Evolutionary conservation across 2,888 invertebrate species (phyloP), one percentile per base, ranked within the genome.

Genomic region (Sarcophaga rosellei): DNA sequence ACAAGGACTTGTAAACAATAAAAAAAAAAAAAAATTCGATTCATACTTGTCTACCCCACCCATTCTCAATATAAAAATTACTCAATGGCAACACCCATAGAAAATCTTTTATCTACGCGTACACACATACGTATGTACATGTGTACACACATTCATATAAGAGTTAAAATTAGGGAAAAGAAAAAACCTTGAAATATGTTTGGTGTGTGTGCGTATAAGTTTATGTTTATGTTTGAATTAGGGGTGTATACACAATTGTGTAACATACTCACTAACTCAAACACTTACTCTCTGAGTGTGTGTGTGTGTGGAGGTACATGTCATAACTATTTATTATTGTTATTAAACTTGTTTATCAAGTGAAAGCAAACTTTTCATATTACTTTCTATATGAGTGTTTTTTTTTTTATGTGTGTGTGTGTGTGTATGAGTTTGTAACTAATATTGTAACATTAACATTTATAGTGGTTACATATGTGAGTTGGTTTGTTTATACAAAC

Each of bases 261-360:
- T 35, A 35, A 35, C 8, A 35, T 2, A 35, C 35, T 35, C 35
- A 2, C 2, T 8, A 0, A 35, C 8, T 35, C 8, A 25, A 5
- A 1, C 6, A 25, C 5, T 6, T 1, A 6, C 25, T 21, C 12
- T 47, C 10, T 77, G 17, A 35, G 59, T 61, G 73, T 59, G n/a
- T 68, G 68, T 15, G 45, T 61, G 63, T 20, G 69, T 65, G 44
- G 57, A 12, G 57, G 17, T 69, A 84, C 81, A 81, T 84, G 84
- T 86, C 86, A 84, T 81, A 81, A 84, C 84, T 86, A 84, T 78
- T 86, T 86, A 84, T 86, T 84, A 78, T 86, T 81, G 77, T 75
- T 81, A 86, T 84, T 86, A 84, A 86, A 84, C 81, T 86, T 86
- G 81, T 84, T 86, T 86, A 86, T 86, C 86, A 81, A 86, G 81